phyloP scores from a whole-genome alignment of 2,113 vertebrate genomes.

The Macquaria ambigua region DNA sequence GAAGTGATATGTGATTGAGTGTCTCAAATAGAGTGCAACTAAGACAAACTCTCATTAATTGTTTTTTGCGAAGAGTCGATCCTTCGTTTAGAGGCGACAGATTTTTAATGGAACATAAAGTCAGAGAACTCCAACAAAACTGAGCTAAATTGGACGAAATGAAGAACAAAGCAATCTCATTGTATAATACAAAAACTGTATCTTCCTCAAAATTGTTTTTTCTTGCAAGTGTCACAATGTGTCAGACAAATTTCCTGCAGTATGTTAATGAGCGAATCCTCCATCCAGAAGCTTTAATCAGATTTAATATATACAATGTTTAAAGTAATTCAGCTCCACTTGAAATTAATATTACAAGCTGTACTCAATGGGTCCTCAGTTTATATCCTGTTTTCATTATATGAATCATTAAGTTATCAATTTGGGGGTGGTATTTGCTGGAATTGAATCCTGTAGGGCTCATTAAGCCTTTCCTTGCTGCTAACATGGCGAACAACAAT shows the following conservation, averaged over 20 bases:
- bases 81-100: background rate
- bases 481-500: constrained; percentile 53
- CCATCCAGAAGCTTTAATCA: constrained; percentile 34
- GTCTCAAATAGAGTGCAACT: background rate
- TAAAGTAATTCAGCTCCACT: constrained; percentile 51
- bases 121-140: background rate
- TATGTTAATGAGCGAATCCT: constrained; percentile 11
- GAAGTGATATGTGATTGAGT: background rate
- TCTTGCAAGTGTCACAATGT: background rate
- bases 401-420: constrained; percentile 71
- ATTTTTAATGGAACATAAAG: background rate
- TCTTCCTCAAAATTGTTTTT: background rate
- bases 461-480: constrained; percentile 58
- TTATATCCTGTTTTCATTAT: constrained; percentile 71
- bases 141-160: background rate
- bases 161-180: constrained; percentile 5
- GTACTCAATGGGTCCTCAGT: constrained; percentile 44
- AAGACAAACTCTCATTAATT: background rate
- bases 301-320: constrained; percentile 57
- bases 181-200: background rate
- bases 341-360: constrained; percentile 59
- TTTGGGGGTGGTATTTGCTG: constrained; percentile 57
- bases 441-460: constrained; percentile 57
- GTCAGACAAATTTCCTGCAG: constrained; percentile 10
- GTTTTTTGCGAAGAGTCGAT: background rate